Conservation (phyloP, 2,888 invertebrate species). For the Endotricha flammealis region DNA sequence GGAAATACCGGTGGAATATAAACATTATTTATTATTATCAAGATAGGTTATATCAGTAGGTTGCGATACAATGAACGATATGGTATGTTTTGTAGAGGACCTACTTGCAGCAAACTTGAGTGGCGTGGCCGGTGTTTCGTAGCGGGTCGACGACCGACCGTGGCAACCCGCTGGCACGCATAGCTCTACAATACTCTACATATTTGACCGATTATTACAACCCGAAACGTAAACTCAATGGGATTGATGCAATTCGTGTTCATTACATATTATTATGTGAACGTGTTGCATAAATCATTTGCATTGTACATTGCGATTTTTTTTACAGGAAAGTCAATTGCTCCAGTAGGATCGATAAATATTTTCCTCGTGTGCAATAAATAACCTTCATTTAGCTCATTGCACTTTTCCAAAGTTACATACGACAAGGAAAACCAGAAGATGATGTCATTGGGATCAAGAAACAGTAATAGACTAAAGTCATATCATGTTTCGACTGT, state of each 20-base stretch:
- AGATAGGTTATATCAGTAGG: too few relatives aligned
- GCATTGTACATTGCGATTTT: too few relatives aligned
- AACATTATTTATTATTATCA: too few relatives aligned
- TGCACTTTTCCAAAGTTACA: neutral
- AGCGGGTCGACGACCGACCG: conserved; percentile 60
- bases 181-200: conserved; percentile 42
- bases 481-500: conserved; percentile 6
- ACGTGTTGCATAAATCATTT: conserved; percentile 19
- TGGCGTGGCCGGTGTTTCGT: conserved; percentile 21
- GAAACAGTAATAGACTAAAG: conserved; percentile 4
- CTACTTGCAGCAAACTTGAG: conserved; percentile 6
- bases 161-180: conserved; percentile 43
- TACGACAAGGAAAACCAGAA: conserved; percentile 15
- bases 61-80: neutral
- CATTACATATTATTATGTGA: too few relatives aligned
- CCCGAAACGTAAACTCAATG: conserved; percentile 42
- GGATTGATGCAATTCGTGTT: conserved; percentile 46
- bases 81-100: conserved; percentile 22
- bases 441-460: conserved; percentile 19
- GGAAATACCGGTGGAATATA: too few relatives aligned
- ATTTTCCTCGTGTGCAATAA: neutral
- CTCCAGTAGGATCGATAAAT: too few relatives aligned
- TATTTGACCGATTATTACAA: conserved; percentile 56
- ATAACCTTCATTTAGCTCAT: neutral
- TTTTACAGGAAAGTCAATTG: too few relatives aligned